phyloP scores from a whole-genome alignment of 2,113 vertebrate species.

The Myocastor coypus region DNA sequence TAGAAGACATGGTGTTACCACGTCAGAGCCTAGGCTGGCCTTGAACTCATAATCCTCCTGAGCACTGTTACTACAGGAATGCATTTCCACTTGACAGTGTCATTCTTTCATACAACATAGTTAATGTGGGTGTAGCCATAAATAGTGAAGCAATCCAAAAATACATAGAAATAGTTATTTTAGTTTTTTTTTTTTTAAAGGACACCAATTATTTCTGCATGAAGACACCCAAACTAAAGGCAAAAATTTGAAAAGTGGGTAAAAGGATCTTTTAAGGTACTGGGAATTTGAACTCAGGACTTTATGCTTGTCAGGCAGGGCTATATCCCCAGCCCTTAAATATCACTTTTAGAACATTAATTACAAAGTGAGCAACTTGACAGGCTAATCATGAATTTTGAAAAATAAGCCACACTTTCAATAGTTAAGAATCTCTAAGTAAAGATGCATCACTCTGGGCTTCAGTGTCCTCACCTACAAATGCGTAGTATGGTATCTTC shows the following conservation, averaged over 20 bases:
- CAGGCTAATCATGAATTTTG: neutral
- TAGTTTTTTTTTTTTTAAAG: no score
- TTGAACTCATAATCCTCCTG: neutral
- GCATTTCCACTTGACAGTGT: neutral
- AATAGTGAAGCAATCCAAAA: neutral
- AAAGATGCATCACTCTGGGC: neutral
- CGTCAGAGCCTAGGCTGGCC: neutral
- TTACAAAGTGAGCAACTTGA: neutral
- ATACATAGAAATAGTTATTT: constrained; percentile 3
- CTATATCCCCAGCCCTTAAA: no score
- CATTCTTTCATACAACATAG: constrained; percentile 31
- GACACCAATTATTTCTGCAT: neutral
- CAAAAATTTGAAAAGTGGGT: neutral
- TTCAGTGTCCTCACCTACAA: constrained; percentile 42
- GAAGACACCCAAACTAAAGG: constrained; percentile 9
- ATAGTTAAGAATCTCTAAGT: neutral
- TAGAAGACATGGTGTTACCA: neutral
- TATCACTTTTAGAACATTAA: neutral
- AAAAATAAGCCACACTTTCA: constrained; percentile 10
- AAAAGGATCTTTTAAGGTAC: neutral
- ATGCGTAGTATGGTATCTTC: neutral
- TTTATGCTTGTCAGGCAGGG: no score
- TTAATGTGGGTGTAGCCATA: neutral
- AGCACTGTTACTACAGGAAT: neutral
- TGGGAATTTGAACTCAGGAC: no score